Base-by-base conservation (phyloP, 2,113 vertebrate species). In the Marmota flaviventris region DNA sequence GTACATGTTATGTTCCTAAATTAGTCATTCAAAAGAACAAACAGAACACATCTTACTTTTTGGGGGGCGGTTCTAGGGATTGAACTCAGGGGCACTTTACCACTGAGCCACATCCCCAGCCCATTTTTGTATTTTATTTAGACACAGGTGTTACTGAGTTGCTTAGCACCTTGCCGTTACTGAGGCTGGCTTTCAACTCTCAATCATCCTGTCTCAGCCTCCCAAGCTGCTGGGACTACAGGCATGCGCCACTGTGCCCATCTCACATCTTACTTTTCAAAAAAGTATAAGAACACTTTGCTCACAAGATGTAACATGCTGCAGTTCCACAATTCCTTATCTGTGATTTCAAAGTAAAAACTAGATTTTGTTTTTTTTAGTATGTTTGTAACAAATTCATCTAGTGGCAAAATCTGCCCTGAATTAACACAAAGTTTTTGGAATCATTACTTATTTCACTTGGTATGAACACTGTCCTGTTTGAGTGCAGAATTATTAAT, bases 371-470 rank as follows among this genome's bases (percentile, higher is more conserved):
- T 92, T 58, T 58, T 58, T 58, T 58, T 58, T 58, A 58, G 56
- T 58, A 58, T 58, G 56, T 58, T 58, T 58, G 56, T 58, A 58
- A 20, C 56, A 58, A 58, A 58, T 24, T 94, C 20, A 85, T 16
- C 45, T 93, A 89, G 39, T 86, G 20, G 42, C 53, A 95, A 85
- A 85, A 83, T 82, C 14, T 81, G 37, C 58, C 73, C 63, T 76
- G 32, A 85, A 77, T 65, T 89, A 42, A 81, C 39, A 37, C 0
- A 2, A 79, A 27, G 27, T 37, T 94, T 94, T 78, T 86, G 67
- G 88, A 72, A 32, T 91, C 32, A 81, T 81, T 45, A 65, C n/a
- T 96, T 86, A 76, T 18, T 82, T 93, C 39, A 82, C 12, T 56
- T 67, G 72, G 17, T 82, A 42, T 82, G 58, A 89, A 56, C 91